Evolutionary conservation across 2,113 vertebrate genomes (phyloP).

Genomic region (Pangasianodon gigas): DNA sequence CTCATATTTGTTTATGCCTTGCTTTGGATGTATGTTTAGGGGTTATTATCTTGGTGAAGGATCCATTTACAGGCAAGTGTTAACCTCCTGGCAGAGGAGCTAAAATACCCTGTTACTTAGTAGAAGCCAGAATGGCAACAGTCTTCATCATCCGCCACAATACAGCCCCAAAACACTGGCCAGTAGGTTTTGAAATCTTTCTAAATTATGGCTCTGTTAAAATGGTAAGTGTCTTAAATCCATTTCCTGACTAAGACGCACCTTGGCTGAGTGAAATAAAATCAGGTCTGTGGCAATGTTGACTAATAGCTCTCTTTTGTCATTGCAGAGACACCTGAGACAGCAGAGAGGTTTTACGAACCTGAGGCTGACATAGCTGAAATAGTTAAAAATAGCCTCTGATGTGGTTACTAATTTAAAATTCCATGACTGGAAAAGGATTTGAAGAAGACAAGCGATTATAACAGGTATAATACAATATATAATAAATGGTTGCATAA

Average conservation of each 20-base stretch:
- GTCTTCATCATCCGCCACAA: too few species aligned
- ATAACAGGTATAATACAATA: not conserved
- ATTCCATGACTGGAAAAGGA: not conserved
- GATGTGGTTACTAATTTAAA: not conserved
- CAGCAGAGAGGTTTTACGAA: not conserved
- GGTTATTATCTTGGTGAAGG: too few species aligned
- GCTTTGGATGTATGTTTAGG: too few species aligned
- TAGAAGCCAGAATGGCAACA: too few species aligned
- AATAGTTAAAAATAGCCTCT: not conserved
- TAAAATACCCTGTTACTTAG: too few species aligned
- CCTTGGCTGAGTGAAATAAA: not conserved
- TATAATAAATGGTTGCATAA: not conserved
- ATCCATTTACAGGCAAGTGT: too few species aligned
- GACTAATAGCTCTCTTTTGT: not conserved
- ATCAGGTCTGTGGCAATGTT: not conserved
- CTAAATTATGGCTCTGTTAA: too few species aligned
- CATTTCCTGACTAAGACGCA: not conserved
- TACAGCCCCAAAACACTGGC: too few species aligned
- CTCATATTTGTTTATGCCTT: too few species aligned
- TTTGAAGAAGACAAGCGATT: not conserved
- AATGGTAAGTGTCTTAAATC: not conserved
- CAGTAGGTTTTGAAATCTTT: too few species aligned
- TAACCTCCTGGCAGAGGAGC: too few species aligned
- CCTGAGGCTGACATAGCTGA: not conserved
- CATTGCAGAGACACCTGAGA: not conserved